phyloP scores from a whole-genome alignment of 1,140 invertebrate species.

The Limonius californicus region DNA sequence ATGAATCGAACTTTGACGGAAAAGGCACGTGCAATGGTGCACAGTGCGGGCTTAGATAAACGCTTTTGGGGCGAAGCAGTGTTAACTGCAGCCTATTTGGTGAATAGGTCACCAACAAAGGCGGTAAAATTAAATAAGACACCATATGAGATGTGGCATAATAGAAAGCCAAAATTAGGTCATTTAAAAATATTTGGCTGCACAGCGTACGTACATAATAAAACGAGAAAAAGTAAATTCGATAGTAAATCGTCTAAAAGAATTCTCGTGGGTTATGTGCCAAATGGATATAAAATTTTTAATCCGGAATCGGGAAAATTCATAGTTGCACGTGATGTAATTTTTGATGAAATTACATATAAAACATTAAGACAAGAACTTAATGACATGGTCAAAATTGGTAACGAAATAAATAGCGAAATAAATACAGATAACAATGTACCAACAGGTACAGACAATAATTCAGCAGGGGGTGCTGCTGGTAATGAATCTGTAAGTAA shows the following conservation, averaged over 20 bases:
- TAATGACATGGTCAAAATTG: background rate
- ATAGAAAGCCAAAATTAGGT: conserved; percentile 40
- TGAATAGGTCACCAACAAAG: conserved; percentile 12
- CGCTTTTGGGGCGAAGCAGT: conserved; percentile 46
- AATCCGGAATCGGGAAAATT: conserved; percentile 41
- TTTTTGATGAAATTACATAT: conserved; percentile 46
- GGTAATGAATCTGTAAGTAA: too few relatives aligned
- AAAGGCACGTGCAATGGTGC: conserved; percentile 45
- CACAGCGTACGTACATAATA: conserved; percentile 47
- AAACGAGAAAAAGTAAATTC: conserved; percentile 46
- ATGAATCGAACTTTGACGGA: conserved; percentile 47
- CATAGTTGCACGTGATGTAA: conserved; percentile 44
- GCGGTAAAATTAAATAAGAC: background rate
- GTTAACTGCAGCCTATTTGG: conserved; percentile 35
- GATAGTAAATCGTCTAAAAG: conserved; percentile 46
- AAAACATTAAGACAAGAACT: conserved; percentile 36
- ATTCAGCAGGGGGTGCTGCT: too few relatives aligned
- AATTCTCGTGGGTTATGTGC: conserved; percentile 47
- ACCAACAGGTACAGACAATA: too few relatives aligned
- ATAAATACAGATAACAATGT: background rate
- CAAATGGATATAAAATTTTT: conserved; percentile 48
- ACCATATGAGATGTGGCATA: conserved; percentile 40
- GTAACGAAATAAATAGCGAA: background rate
- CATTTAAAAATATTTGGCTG: conserved; percentile 51
- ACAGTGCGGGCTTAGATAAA: conserved; percentile 34